Evolutionary conservation across 2,888 invertebrate genomes (phyloP), one percentile per base, ranked within the genome.

Genomic region (Phengaris alcon): DNA sequence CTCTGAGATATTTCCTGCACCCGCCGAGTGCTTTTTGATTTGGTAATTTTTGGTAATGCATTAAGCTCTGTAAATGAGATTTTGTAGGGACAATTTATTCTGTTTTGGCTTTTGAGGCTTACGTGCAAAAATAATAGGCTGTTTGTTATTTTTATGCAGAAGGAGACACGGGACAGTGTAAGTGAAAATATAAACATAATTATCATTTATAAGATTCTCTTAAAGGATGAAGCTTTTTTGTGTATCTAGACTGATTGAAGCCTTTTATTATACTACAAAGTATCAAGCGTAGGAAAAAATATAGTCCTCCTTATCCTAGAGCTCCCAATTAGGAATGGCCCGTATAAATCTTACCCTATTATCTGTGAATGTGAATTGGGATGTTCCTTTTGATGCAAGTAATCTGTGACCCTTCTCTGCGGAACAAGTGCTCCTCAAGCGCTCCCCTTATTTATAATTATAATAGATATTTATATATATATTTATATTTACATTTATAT

Each of bases 381-480:
- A 70, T 57, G 68, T 73, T 68, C 69, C 13, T 69, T 75, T 70
- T 70, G 44, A 75, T 59, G 75, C 13, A 70, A 55, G 52, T 72
- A 72, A 72, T 54, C 52, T 54, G 52, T 52, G 72, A 35, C 51
- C 52, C 72, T 72, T 22, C 22, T 54, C 52, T 54, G 22, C 10
- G n/a, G 22, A 48, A 72, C 54, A 54, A 72, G 52, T 48, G 51
- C 70, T 51, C 10, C 22, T 15, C 48, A 51, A 48, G 70, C 7
- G 64, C 35, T 64, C 12, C 12, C 15, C 64, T 64, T 64, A 64
- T 64, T 64, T 6, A 48, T 48, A 48, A 22, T 22, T 22, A 22
- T 22, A 22, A 22, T 22, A 22, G 22, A 22, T 22, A 22, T n/a
- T n/a, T n/a, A n/a, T n/a, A n/a, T n/a, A n/a, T n/a, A n/a, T n/a